Evolutionary conservation across 1,140 invertebrate genomes (phyloP), one percentile per base, ranked within the genome.

Genomic region (Ceratina calcarata): DNA sequence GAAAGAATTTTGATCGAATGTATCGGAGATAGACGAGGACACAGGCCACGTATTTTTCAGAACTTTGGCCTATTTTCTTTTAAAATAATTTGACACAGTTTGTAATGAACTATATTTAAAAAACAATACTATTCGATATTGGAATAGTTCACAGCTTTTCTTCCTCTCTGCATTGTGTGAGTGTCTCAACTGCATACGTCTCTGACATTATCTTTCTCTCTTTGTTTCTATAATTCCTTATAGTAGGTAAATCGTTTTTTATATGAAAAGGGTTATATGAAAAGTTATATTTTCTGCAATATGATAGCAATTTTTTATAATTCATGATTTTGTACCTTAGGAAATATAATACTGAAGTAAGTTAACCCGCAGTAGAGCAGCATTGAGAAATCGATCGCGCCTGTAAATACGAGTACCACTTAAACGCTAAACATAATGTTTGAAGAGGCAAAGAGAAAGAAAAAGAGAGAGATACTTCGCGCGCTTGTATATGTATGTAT

Each of bases 1-100:
- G 37, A 45, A 10, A 45, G 37, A 45, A 45, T 45, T 82, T 83
- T 86, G 57, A 76, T 83, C 57, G 32, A 73, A 86, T 83, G 75
- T 58, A 58, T 37, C 49, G 64, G 67, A 49, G 64, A n/a, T 16
- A 70, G 53, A 45, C 37, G 37, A 45, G 37, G 37, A 45, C 37
- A 7, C 7, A 45, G 37, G 37, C 8, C 6, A 6, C 8, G 10
- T 45, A 45, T 0, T 45, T 45, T 45, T 45, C 7, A 45, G 32
- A 72, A 84, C 57, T 68, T 53, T 70, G 72, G 58, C 57, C 71
- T 45, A 45, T 7, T 45, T 45, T 45, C 37, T 4, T 2, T 32
- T 32, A 32, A 45, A 10, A 45, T 45, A 45, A 45, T 45, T 45
- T 45, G 37, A 45, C 10, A 45, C 37, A 8, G 7, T 45, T 45